Evolutionary conservation across 37 sponge, comb jelly and placozoan species (phyloP), one percentile per base, ranked within the genome.

Genomic region (Crambe crambe): DNA sequence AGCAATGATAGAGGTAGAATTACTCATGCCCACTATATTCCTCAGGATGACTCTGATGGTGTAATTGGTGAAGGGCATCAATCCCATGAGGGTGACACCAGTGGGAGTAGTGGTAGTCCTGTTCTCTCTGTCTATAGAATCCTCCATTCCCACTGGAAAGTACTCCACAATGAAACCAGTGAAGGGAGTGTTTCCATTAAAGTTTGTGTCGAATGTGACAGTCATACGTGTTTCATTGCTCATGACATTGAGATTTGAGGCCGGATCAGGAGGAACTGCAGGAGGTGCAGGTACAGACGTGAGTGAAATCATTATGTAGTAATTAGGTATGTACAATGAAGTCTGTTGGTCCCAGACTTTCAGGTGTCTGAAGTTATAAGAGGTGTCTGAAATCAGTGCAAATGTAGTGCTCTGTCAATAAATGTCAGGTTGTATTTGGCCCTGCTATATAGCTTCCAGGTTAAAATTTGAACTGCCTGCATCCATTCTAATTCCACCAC

Each of bases 221-320:
- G 76, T 35, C 32, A 38, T 41, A 21, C 41, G 66, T 12, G 38
- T 54, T 6, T 5, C 27, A 3, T 60, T n/a, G 36, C 17, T 31
- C 0, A 2, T 8, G 17, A 40, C 68, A 20, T n/a, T 31, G 17
- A 84, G 54, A 20, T 67, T 61, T 37, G n/a, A 68, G 3, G 62
- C 51, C 1, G 85, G 71, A 26, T 69, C 61, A 54, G 85, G 78
- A 17, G 85, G 85, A 25, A 76, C 85, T 83, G 58, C 3, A 2
- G 42, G 64, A n/a, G n/a, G n/a, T n/a, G n/a, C n/a, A n/a, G n/a
- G n/a, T n/a, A n/a, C n/a, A n/a, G n/a, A n/a, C n/a, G n/a, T n/a
- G n/a, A n/a, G n/a, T n/a, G n/a, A n/a, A n/a, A n/a, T n/a, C n/a
- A n/a, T n/a, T n/a, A n/a, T n/a, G n/a, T n/a, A n/a, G n/a, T n/a